Percentiles rank a stretch among this genome's conserved stretches.
phyloP scores from a whole-genome alignment of 37 sponge, comb jelly and placozoan species.

The Ianthella basta region DNA sequence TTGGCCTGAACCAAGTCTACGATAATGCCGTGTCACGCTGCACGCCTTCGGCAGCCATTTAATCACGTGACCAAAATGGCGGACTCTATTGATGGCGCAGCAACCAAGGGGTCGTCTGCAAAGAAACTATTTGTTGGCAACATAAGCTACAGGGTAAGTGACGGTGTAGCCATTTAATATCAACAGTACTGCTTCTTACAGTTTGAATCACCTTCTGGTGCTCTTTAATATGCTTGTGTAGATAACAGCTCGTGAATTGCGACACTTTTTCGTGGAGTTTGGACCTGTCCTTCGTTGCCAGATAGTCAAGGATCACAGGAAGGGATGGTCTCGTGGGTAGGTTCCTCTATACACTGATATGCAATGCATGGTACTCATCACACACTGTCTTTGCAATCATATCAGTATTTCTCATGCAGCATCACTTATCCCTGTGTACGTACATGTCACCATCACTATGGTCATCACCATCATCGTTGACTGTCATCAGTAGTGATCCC shows the following conservation, averaged over 20 bases:
- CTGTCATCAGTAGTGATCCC: too few species aligned
- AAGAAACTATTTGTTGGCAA: conserved; percentile 60
- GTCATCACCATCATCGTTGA: too few species aligned
- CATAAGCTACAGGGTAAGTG: conserved; percentile 68
- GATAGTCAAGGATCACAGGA: conserved; percentile 63
- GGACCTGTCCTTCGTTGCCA: conserved; percentile 42
- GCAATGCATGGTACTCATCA: neutral
- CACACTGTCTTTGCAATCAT: too few species aligned
- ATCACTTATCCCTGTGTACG: too few species aligned
- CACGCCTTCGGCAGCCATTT: conserved; percentile 3
- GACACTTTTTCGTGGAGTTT: conserved; percentile 55
- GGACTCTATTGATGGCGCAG: neutral
- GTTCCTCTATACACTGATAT: conserved; percentile 1
- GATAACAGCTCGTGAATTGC: conserved; percentile 37
- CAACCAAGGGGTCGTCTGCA: neutral
- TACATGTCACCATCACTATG: too few species aligned
- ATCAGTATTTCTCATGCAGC: too few species aligned
- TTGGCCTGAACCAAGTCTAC: neutral
- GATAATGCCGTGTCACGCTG: neutral
- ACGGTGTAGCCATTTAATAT: neutral
- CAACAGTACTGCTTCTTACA: neutral
- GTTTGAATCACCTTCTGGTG: neutral
- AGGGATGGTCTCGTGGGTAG: conserved; percentile 70
- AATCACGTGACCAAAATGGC: conserved; percentile 19
- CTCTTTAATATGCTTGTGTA: neutral